Evolutionary conservation across 1,140 invertebrate genomes (phyloP).

Genomic region (Teleogryllus occipitalis): DNA sequence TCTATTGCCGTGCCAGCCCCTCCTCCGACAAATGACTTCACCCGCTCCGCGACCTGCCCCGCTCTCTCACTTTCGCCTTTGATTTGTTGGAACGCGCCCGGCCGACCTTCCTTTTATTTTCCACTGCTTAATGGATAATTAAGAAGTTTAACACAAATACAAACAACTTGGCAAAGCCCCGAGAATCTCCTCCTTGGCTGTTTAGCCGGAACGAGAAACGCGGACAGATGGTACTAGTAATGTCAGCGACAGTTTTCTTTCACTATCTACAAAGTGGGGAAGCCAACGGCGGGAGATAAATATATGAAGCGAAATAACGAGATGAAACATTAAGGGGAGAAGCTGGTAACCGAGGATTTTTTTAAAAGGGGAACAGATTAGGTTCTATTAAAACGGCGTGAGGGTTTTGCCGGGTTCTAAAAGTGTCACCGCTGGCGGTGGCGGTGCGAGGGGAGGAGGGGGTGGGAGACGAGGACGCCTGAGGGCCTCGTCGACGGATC

Average conservation of each 20-base stretch:
- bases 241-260: slow-evolving; percentile 4
- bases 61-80: not conserved
- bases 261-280: not conserved
- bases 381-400: not conserved
- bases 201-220: not conserved
- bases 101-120: not conserved
- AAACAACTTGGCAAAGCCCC: not conserved
- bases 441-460: not conserved
- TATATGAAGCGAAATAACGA: slow-evolving; percentile 5
- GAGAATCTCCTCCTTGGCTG: not conserved
- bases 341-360: not conserved
- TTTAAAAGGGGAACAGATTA: slow-evolving; percentile 1
- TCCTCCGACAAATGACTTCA: too few species aligned
- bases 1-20: too few species aligned
- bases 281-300: not conserved
- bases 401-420: not conserved
- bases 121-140: not conserved
- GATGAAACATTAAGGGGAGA: not conserved
- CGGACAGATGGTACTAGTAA: not conserved
- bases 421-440: not conserved
- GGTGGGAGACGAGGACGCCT: not conserved
- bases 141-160: slow-evolving; percentile 1
- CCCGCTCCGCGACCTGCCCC: too few species aligned
- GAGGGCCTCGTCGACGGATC: not conserved
- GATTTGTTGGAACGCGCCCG: not conserved